Base-by-base conservation (phyloP, 2,113 vertebrate genomes). In the Ammodytes dubius region DNA sequence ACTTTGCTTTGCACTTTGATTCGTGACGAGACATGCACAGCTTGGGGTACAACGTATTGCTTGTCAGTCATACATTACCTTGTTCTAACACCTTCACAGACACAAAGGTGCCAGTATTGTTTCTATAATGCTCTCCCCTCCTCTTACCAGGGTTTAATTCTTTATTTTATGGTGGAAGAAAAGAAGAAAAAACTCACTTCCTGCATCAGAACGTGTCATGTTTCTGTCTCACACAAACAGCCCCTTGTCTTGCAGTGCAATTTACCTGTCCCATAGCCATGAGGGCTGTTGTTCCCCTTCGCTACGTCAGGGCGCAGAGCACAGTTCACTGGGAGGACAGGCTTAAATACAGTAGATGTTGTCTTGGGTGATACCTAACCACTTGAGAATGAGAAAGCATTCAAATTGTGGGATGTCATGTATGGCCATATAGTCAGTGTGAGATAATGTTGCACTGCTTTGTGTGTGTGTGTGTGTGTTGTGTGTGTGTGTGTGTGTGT, bases 321-420 rank as follows among this genome's bases (percentile, higher is more conserved):
- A 88, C 74, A 59, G 95, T 95, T 97, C 95, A 95, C 73, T 52
- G 74, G 58, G 77, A 93, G 96, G 95, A 95, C 93, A 93, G 76
- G 58, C 87, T 93, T 94, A 89, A 82, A 86, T 95, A 27, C 27
- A 27, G 27, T 27, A 93, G 87, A 94, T 93, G 87, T 91, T 92
- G 53, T 93, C 91, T 74, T 70, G 82, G 27, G 85, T 82, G 84
- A 95, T 84, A 65, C 91, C 93, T 91, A 87, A 91, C 78, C 77
- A 46, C 83, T 76, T 75, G 70, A 72, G 19, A 83, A 66, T 61
- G 63, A 80, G 71, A 70, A 47, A 7, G 19, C 73, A 56, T 64
- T 72, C 37, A 80, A 60, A 76, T 77, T 69, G 82, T 87, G 86
- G 90, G 83, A 90, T 95, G 56, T 79, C 65, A 78, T 43, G 45